Percentiles rank a stretch among this genome's conserved stretches.
phyloP scores from a whole-genome alignment of 2,113 vertebrate genomes.

The Trogon surrucura region DNA sequence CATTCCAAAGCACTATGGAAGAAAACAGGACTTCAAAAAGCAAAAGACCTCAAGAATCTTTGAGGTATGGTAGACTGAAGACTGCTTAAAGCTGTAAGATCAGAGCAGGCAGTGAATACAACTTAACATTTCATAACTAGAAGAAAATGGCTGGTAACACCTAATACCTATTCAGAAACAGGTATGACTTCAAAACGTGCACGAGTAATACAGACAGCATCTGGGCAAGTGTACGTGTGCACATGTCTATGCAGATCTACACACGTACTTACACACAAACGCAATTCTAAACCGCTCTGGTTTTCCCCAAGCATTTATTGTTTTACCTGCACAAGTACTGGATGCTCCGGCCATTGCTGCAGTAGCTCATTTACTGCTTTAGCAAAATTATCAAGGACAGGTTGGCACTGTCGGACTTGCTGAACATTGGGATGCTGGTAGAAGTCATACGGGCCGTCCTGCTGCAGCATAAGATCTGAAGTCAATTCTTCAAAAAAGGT shows the following conservation, averaged over 20 bases:
- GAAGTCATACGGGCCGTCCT: conserved; percentile 90
- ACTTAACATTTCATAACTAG: not conserved
- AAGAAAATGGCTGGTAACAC: not conserved
- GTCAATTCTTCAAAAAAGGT: conserved; percentile 79
- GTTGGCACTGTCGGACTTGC: conserved; percentile 86
- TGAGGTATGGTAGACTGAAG: not conserved
- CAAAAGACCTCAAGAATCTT: not conserved
- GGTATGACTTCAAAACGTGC: not conserved
- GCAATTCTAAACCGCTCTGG: not conserved
- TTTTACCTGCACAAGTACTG: conserved; percentile 89
- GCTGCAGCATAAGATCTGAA: conserved; percentile 77
- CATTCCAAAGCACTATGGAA: not conserved
- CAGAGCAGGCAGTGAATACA: not conserved
- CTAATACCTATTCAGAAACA: not conserved
- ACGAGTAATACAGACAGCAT: not conserved
- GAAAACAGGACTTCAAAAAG: not conserved
- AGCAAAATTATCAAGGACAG: conserved; percentile 83
- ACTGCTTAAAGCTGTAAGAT: not conserved
- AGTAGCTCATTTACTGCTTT: conserved; percentile 81
- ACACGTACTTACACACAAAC: not conserved
- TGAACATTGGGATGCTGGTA: conserved; percentile 92
- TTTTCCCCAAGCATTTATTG: not conserved
- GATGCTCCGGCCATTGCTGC: conserved; percentile 94
- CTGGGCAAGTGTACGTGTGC: not conserved
- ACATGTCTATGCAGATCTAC: not conserved